Base-by-base conservation (phyloP, 2,888 invertebrate species). In the Allygus modestus region DNA sequence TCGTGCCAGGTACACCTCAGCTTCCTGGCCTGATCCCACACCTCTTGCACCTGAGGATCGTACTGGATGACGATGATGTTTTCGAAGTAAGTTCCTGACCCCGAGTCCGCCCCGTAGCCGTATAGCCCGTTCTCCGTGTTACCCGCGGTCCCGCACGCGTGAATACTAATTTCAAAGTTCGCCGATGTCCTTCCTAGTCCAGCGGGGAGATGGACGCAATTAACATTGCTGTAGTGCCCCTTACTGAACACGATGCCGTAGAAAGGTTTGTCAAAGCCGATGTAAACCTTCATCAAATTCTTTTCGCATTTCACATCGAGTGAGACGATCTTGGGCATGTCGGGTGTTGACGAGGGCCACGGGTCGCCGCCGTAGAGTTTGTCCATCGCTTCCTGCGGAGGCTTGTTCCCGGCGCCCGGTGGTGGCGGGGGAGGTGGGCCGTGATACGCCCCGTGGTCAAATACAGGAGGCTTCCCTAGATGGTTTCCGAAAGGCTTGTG, bases 241-340 rank as follows among this genome's bases (percentile, higher is more conserved):
- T 98, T 98, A 86, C 97, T 97, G 92, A 98, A 98, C 89, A 98
- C 97, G 96, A 98, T 97, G 41, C 98, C 98, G 90, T 97, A 97
- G 92, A 98, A 98, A 17, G 98, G 97, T 75, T 97, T 93, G 90
- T 98, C 98, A 91, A 98, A 98, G 90, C 97, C 97, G 89, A 98
- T 97, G 91, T 97, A 97, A 84, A 98, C 98, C 82, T 97, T 93
- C 97, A 98, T 98, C 90, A 97, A 97, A 75, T 97, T 97, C 91
- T 98, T 98, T 91, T 98, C 98, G 91, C 98, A 98, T 90, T 98
- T 97, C 87, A 98, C 98, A 92, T 97, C 97, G 86, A 97, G 92
- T 89, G 97, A 96, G 91, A 97, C 97, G 89, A 98, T 97, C 91
- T 97, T 97, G 0, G 97, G 97, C 91, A 97, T 97, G 89, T 98